Conservation (phyloP, 2,797 vertebrate genomes). For the Emys orbicularis region DNA sequence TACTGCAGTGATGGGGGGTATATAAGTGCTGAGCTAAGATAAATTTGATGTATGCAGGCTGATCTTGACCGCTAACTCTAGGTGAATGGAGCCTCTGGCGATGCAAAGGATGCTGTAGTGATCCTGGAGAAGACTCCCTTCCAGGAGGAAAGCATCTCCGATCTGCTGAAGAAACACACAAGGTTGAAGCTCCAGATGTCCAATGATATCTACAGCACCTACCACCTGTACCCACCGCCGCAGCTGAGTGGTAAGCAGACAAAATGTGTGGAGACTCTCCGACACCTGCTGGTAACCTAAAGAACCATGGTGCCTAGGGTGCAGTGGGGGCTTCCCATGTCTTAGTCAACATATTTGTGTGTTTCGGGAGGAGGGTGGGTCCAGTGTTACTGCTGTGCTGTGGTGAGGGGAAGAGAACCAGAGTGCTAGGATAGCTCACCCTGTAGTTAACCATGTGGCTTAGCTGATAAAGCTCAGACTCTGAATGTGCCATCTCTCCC, state of each 20-base stretch:
- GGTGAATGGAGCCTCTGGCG: slow-evolving; percentile 70
- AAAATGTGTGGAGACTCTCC: background rate
- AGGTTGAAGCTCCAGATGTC: slow-evolving; percentile 86
- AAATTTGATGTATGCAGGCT: rapidly evolving
- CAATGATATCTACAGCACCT: slow-evolving; percentile 96
- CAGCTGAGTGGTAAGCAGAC: slow-evolving; percentile 88
- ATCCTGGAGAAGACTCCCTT: slow-evolving; percentile 97
- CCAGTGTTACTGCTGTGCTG: background rate
- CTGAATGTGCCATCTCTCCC: no score
- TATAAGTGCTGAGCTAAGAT: background rate
- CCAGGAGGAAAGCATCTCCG: slow-evolving; percentile 83
- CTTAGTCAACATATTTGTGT: background rate
- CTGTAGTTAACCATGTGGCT: background rate
- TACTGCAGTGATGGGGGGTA: no score
- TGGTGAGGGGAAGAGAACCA: background rate
- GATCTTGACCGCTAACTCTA: slow-evolving; percentile 32
- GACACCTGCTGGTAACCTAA: background rate
- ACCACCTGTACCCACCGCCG: slow-evolving; percentile 86
- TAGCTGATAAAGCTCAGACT: no score
- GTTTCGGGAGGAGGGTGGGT: no score
- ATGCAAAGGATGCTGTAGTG: slow-evolving; percentile 88
- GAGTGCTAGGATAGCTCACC: background rate
- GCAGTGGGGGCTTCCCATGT: background rate
- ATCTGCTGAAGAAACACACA: slow-evolving; percentile 83
- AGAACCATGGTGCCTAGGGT: no score